These are phyloP conservation scores for Microctenopoma stevenorrisi DNA, from an alignment of 2,797 vertebrate genomes.

Conservation along the genomic window DNA sequence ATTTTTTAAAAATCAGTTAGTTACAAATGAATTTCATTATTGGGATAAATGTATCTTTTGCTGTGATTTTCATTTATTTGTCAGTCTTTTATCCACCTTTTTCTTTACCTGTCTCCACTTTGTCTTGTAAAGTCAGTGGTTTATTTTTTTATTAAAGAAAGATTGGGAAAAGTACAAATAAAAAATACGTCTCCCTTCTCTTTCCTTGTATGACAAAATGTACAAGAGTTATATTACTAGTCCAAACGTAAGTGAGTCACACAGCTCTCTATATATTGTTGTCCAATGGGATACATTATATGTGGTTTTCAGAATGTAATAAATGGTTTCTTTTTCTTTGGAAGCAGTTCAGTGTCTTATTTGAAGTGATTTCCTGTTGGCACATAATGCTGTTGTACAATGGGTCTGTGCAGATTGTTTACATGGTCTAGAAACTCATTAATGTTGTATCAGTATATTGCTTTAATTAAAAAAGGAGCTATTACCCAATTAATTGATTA, in stretches of 20 bases:
- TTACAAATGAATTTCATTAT: constrained; percentile 72
- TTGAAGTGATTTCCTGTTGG: background rate
- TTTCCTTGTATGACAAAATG: constrained; percentile 77
- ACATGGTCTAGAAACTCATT: constrained; percentile 1
- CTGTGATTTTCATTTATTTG: constrained; percentile 79
- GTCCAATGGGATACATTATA: constrained; percentile 81
- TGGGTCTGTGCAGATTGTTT: background rate
- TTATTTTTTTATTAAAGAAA: constrained; percentile 86
- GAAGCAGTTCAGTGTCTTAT: constrained; percentile 45
- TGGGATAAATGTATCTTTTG: constrained; percentile 77
- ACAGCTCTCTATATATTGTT: constrained; percentile 80
- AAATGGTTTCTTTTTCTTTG: constrained; percentile 83
- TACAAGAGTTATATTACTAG: constrained; percentile 81
- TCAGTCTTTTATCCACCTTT: constrained; percentile 72
- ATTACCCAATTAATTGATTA: background rate
- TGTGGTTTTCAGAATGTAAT: constrained; percentile 88
- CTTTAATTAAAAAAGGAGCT: background rate
- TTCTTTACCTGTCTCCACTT: constrained; percentile 73
- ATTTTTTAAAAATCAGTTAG: constrained; percentile 61
- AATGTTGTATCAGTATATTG: background rate
- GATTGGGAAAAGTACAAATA: constrained; percentile 75
- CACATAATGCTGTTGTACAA: background rate
- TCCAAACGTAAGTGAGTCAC: constrained; percentile 78
- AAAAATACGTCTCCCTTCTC: constrained; percentile 60
- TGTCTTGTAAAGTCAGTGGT: constrained; percentile 89